These are phyloP conservation scores for Hippocampus comes DNA, from an alignment of 2,113 vertebrate genomes.

Conservation along the genomic window DNA sequence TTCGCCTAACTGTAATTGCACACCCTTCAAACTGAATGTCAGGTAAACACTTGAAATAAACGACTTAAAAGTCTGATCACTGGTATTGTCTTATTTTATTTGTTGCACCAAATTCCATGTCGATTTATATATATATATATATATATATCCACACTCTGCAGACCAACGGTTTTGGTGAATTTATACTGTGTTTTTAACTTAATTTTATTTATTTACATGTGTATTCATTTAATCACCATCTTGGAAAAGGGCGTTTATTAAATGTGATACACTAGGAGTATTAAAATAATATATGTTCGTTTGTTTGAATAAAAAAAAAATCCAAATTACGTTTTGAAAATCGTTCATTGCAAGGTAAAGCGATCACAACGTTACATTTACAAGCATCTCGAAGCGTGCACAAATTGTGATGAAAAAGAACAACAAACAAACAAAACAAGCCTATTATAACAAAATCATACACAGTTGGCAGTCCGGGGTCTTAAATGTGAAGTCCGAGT, in stretches of 20 bases:
- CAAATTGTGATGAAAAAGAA: background rate
- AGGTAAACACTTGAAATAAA: background rate
- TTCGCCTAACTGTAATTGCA: background rate
- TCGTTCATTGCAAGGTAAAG: no score
- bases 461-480: background rate
- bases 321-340: no score
- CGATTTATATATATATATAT: no score
- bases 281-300: no score
- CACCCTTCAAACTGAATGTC: background rate
- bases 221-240: background rate
- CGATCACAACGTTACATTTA: background rate
- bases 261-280: no score
- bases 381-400: background rate
- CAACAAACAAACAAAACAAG: background rate
- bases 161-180: no score
- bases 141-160: no score
- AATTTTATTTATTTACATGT: background rate
- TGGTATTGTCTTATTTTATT: background rate
- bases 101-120: no score
- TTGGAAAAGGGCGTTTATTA: background rate
- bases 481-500: background rate
- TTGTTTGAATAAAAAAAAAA: background rate
- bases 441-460: background rate
- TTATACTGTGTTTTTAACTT: no score
- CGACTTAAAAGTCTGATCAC: background rate